Evolutionary conservation across 2,888 invertebrate genomes (phyloP), one percentile per base, ranked within the genome.

Genomic region (Diarsia brunnea): DNA sequence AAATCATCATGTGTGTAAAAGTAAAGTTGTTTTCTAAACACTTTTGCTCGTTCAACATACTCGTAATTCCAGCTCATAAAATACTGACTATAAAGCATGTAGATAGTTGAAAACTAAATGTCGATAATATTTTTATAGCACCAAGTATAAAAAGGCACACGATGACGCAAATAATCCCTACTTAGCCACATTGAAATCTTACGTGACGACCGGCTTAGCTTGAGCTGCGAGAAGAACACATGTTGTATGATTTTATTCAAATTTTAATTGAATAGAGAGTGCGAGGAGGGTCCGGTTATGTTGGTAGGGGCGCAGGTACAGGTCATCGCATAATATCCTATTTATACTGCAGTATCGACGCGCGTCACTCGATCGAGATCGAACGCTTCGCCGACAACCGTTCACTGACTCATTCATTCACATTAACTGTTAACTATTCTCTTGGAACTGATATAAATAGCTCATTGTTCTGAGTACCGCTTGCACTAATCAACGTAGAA

Each of bases 331-430:
- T 91, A 84, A 82, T 89, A 88, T 84, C 87, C 93, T 92, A 93
- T 93, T 92, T 90, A 91, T 92, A 90, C 78, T 92, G 93, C 92
- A 89, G 77, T 89, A 93, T 91, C 88, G 92, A 93, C 21, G 69
- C 64, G n/a, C 68, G 60, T 10, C 68, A 38, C 8, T 58, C 70
- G 66, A 73, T 69, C 55, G 21, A 68, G 24, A 49, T 69, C 68
- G 27, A 47, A 10, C 21, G 47, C 60, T 49, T 61, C 51, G 38
- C 53, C 65, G 31, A 21, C 38, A 43, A n/a, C 16, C 69, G 61
- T 27, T 55, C 73, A 60, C 38, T 53, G n/a, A 43, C n/a, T 63
- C 63, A 43, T 1, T 63, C 63, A 16, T 16, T 61, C 64, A 55
- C 55, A 61, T 19, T 27, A 47, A 47, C 58, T 43, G 14, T 38